Evolutionary conservation across 2,113 vertebrate genomes (phyloP), one percentile per base, ranked within the genome.

Genomic region (Xenus cinereus): DNA sequence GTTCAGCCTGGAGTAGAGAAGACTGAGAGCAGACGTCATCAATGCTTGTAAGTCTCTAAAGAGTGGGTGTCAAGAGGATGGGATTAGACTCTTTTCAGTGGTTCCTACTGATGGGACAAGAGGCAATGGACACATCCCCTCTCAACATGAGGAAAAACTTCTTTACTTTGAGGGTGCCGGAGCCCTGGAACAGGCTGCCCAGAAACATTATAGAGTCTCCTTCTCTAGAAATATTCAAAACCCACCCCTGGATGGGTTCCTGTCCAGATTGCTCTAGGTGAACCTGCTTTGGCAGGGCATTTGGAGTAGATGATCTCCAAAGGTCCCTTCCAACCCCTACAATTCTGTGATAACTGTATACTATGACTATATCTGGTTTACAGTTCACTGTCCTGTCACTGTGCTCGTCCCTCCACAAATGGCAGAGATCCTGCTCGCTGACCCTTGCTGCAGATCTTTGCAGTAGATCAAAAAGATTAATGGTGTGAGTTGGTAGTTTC

Each of bases 401-500:
- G 68, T 60, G 68, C 89, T 86, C 8, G 28, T 91, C 93, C 84
- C 84, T 83, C 76, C 48, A 32, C 84, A 30, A 94, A 91, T 6
- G 79, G 90, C 95, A 90, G 77, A 85, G 92, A 84, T 72, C 62
- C 86, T 19, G 71, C 92, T 75, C 21, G 7, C 81, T 94, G 96
- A 98, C 97, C 96, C 89, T 43, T 66, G 93, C 91, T 66, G 91
- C 95, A 95, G 89, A 76, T 94, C 76, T 73, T 93, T 43, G 91
- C 96, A 93, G 77, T 96, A 97, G 92, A 96, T 97, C 97, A 98
- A 93, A 62, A 96, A 98, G 97, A 97, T 97, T 96, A 89, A 97
- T 95, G 84, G 89, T 24, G 57, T 5, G 3, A 94, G 79, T 54
- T 96, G 95, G 96, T 97, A 96, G 96, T 95, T 93, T 96, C 96